Percentiles rank a stretch among this genome's conserved stretches.
phyloP scores from a whole-genome alignment of 2,888 invertebrate species.

The Matsumyia berberina region DNA sequence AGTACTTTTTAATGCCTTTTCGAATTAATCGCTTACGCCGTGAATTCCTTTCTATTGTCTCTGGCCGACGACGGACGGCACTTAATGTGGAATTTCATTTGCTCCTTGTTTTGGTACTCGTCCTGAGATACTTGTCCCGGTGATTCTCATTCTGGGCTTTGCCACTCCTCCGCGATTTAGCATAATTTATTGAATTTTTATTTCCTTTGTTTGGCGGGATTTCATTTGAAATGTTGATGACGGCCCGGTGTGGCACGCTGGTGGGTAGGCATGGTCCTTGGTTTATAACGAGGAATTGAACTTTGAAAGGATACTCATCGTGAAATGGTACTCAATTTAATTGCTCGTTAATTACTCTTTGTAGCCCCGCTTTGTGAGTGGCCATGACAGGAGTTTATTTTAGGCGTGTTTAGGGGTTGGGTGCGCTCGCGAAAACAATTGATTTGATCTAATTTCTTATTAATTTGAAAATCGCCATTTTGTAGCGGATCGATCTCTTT shows the following conservation, averaged over 20 bases:
- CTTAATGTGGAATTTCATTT: slow-evolving; percentile 62
- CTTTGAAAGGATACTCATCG: slow-evolving; percentile 48
- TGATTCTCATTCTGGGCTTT: not conserved
- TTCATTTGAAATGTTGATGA: slow-evolving; percentile 11
- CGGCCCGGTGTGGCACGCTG: not conserved
- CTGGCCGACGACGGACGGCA: slow-evolving; percentile 1
- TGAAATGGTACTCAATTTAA: slow-evolving; percentile 66
- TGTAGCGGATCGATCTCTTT: slow-evolving; percentile 2
- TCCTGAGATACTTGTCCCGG: slow-evolving; percentile 2
- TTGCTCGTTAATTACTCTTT: slow-evolving; percentile 71
- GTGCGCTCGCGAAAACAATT: slow-evolving; percentile 37
- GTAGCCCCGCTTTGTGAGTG: slow-evolving; percentile 11
- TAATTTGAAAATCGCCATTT: slow-evolving; percentile 53
- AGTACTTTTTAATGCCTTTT: slow-evolving; percentile 71
- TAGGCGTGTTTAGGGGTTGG: not conserved
- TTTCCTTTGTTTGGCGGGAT: slow-evolving; percentile 47
- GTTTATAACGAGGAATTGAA: slow-evolving; percentile 26
- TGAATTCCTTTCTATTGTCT: slow-evolving; percentile 33
- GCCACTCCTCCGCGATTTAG: slow-evolving; percentile 41
- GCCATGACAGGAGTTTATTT: slow-evolving; percentile 6
- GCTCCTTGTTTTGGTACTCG: slow-evolving; percentile 1
- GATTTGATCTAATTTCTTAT: slow-evolving; percentile 52
- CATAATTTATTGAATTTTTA: slow-evolving; percentile 72
- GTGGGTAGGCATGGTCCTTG: not conserved
- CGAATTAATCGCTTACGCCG: slow-evolving; percentile 56